Base-by-base conservation (phyloP, 2,888 invertebrate genomes). In the Trisateles emortualis region DNA sequence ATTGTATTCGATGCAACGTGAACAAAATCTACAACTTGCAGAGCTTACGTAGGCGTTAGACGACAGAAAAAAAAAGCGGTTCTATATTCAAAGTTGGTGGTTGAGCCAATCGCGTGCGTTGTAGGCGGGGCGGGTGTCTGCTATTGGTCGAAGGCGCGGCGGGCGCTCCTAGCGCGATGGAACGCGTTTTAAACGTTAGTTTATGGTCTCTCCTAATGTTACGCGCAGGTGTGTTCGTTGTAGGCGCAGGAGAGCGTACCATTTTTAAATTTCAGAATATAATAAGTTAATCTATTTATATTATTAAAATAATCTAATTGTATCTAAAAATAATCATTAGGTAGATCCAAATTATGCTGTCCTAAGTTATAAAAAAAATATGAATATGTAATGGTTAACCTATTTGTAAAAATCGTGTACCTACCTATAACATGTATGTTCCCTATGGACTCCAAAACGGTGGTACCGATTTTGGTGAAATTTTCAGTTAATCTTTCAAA, bases 51-150 rank as follows among this genome's bases (percentile, higher is more conserved):
- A 92, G 92, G 92, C 92, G 92, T 90, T 87, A 88, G 87, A 87
- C n/a, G n/a, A n/a, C n/a, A n/a, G 87, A 86, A 83, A 86, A 84
- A 86, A 86, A 91, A 91, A 89, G 88, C 78, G 90, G 89, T 90
- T 92, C 89, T 92, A 89, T 89, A 91, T 90, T 90, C 90, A 90
- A 92, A 90, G 89, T 89, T 84, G 79, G 77, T 72, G 69, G 78
- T 76, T 68, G 83, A 78, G 68, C 92, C 92, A 92, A 92, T 92
- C 71, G 88, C 83, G 78, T 67, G 83, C 79, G 82, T 75, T 78
- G 89, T 83, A 92, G 92, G 92, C 92, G 92, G 83, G 92, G 84
- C 92, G 79, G 66, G 52, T 76, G 71, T 64, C 54, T 66, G 74
- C 78, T 74, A 92, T 92, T 92, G 92, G 92, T 65, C 68, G 80